Evolutionary conservation across 1,140 invertebrate species (phyloP).

Genomic region (Scaptomyza graminum): DNA sequence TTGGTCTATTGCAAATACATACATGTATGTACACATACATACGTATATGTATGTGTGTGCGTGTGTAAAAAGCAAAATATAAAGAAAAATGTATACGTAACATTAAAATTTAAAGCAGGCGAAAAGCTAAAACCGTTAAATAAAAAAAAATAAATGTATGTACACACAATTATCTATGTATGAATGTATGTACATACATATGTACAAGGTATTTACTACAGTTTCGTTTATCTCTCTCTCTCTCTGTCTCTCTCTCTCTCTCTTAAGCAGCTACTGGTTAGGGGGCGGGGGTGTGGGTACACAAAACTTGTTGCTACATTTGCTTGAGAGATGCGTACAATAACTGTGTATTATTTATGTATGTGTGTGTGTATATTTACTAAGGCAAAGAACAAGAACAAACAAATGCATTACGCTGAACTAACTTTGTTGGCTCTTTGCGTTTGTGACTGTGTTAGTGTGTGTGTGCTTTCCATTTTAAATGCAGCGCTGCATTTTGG

Average conservation of each 20-base stretch:
- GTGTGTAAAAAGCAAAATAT: not conserved
- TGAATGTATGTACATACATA: constrained; percentile 5
- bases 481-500: not conserved
- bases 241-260: constrained; percentile 3
- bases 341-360: constrained; percentile 3
- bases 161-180: constrained; percentile 5
- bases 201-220: constrained; percentile 1
- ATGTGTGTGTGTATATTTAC: not conserved
- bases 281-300: not conserved
- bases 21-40: no score
- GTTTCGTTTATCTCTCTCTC: not conserved
- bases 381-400: constrained; percentile 12
- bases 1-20: constrained; percentile 15
- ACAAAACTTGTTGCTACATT: constrained; percentile 34
- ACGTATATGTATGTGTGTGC: no score
- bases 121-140: not conserved
- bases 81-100: constrained; percentile 2
- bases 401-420: not conserved
- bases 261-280: constrained; percentile 19
- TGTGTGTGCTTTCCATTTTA: not conserved
- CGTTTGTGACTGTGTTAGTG: not conserved
- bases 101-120: constrained; percentile 5
- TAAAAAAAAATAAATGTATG: constrained; percentile 1
- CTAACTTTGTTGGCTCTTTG: not conserved
- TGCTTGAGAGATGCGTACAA: constrained; percentile 7